phyloP scores from a whole-genome alignment of 1,140 invertebrate genomes.

The Brachionus angularis region DNA sequence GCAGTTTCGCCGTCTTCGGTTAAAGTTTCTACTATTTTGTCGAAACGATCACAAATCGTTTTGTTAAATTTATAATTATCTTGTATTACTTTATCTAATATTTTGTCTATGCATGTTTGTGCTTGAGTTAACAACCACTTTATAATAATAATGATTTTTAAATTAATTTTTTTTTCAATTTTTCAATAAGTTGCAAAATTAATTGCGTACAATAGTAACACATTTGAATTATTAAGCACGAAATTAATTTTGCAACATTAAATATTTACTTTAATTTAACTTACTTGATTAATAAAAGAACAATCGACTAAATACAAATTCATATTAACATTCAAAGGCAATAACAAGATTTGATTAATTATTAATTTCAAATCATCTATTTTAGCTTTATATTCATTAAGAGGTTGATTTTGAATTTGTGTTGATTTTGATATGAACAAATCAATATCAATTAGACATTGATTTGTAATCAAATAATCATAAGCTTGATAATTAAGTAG shows the following conservation, averaged over 20 bases:
- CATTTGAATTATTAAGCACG: too few relatives aligned
- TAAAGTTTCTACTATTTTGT: slow-evolving; percentile 78
- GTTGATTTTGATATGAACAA: slow-evolving; percentile 67
- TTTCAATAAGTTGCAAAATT: too few relatives aligned
- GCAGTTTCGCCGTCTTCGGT: slow-evolving; percentile 79
- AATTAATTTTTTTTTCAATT: too few relatives aligned
- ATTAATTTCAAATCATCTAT: slow-evolving; percentile 68
- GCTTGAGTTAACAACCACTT: background rate
- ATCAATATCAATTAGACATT: slow-evolving; percentile 65
- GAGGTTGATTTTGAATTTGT: slow-evolving; percentile 57
- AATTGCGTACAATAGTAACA: too few relatives aligned
- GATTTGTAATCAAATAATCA: slow-evolving; percentile 63
- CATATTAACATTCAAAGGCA: slow-evolving; percentile 68
- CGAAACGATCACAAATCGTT: slow-evolving; percentile 75
- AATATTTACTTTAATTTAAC: slow-evolving; percentile 51
- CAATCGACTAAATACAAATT: slow-evolving; percentile 69
- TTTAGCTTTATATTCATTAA: slow-evolving; percentile 55
- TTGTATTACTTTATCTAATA: slow-evolving; percentile 72
- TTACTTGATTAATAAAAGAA: slow-evolving; percentile 55
- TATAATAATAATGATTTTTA: too few relatives aligned
- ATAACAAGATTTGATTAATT: slow-evolving; percentile 72
- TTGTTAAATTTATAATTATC: slow-evolving; percentile 72
- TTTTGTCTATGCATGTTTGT: slow-evolving; percentile 66
- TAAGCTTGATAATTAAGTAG: background rate
- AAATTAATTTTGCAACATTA: background rate